phyloP scores from a whole-genome alignment of 1,140 invertebrate genomes.

The Aphelinus certus region DNA sequence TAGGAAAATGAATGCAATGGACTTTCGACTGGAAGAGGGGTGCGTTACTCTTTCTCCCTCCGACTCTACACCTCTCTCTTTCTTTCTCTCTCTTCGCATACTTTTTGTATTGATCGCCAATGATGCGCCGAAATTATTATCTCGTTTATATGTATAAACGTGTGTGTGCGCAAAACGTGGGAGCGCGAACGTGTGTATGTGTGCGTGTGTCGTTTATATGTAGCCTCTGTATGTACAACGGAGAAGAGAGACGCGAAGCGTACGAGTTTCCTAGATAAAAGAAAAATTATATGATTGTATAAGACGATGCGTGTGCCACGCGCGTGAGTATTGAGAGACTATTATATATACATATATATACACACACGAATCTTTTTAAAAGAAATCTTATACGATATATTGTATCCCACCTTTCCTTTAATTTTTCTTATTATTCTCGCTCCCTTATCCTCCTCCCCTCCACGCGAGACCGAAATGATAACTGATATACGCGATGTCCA shows the following conservation, averaged over 20 bases:
- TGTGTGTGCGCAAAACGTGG: conserved; percentile 7
- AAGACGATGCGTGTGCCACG: not conserved
- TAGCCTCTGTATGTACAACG: conserved; percentile 24
- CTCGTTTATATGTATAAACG: conserved; percentile 27
- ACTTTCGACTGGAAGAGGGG: no score
- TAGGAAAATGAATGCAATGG: no score
- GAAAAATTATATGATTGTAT: not conserved
- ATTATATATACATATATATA: conserved; percentile 29
- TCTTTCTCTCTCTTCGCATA: conserved; percentile 16
- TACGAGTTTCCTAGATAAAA: conserved; percentile 19
- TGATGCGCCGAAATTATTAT: conserved; percentile 22
- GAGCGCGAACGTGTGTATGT: conserved; percentile 18
- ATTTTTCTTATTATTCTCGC: not conserved
- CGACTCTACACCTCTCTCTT: not conserved
- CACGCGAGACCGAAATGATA: not conserved
- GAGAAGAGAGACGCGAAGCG: conserved; percentile 13
- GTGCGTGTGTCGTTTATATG: conserved; percentile 27
- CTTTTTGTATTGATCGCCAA: conserved; percentile 32
- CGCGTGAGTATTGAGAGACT: not conserved
- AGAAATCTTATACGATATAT: conserved; percentile 15
- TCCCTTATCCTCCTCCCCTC: not conserved
- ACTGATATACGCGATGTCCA: no score
- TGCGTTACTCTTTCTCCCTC: no score
- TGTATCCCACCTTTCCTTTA: conserved; percentile 4
- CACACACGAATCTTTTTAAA: conserved; percentile 14